Conservation (phyloP, 2,797 vertebrate species). For the Vultur gryphus region DNA sequence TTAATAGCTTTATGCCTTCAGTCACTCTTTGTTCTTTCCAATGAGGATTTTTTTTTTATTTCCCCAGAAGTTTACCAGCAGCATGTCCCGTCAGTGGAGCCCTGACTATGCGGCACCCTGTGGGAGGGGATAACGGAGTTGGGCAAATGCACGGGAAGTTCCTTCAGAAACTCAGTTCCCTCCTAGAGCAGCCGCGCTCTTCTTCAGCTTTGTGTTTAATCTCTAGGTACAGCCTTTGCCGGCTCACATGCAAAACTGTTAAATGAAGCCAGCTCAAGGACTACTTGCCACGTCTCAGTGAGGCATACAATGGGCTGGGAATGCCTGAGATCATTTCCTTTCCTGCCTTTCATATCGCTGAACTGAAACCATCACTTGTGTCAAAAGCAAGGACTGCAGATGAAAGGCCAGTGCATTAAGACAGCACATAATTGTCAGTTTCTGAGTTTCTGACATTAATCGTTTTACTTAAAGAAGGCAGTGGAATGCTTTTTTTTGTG, state of each 20-base stretch:
- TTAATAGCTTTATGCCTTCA: neutral
- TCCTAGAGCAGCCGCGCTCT: neutral
- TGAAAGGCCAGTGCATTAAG: constrained; percentile 78
- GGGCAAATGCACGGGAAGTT: neutral
- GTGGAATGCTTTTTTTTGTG: neutral
- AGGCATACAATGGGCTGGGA: constrained; percentile 13
- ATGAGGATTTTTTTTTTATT: neutral
- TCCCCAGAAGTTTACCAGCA: neutral
- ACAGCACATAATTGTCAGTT: constrained; percentile 73
- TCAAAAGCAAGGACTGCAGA: constrained; percentile 68
- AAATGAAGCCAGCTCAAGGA: neutral
- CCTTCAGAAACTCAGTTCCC: neutral
- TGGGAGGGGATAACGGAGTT: neutral
- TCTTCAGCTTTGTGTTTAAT: neutral
- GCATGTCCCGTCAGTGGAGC: rapidly evolving
- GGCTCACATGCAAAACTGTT: neutral
- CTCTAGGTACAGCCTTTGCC: neutral
- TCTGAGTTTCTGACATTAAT: constrained; percentile 75
- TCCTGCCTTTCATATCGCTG: constrained; percentile 71
- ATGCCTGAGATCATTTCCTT: constrained; percentile 47
- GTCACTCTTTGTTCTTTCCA: neutral
- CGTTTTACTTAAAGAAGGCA: constrained; percentile 70
- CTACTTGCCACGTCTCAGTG: neutral
- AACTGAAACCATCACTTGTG: constrained; percentile 68
- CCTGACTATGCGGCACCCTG: neutral